These are phyloP conservation scores for Trichopria drosophilae DNA, from an alignment of 2,888 invertebrate genomes.

Conservation along the genomic window DNA sequence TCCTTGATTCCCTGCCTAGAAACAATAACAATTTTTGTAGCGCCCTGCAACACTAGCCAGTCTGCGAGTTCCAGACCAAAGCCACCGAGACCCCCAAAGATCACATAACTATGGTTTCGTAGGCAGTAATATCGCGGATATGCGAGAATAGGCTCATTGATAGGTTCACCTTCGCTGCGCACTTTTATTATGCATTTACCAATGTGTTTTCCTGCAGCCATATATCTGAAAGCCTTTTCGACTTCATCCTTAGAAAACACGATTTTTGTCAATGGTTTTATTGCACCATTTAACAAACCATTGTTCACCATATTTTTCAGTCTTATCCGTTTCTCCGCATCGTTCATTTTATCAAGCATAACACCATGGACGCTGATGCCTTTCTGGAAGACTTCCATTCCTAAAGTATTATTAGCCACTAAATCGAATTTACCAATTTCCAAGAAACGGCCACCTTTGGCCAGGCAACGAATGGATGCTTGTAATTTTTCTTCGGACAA, in stretches of 20 bases:
- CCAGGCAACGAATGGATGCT: conserved; percentile 67
- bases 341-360: no score
- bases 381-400: conserved; percentile 69
- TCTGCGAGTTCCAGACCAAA: no score
- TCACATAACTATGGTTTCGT: conserved; percentile 62
- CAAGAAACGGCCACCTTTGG: conserved; percentile 63
- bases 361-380: conserved; percentile 77
- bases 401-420: no score
- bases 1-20: conserved; percentile 77
- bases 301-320: conserved; percentile 63
- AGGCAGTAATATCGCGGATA: conserved; percentile 60
- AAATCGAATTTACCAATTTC: no score
- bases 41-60: no score
- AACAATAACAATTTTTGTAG: conserved; percentile 73
- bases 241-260: no score
- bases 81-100: conserved; percentile 80
- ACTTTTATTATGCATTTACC: no score
- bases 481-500: no score
- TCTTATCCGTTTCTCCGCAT: conserved; percentile 60
- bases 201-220: no score
- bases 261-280: conserved; percentile 70
- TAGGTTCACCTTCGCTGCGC: conserved; percentile 27
- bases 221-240: no score
- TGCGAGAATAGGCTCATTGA: conserved; percentile 50
- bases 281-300: conserved; percentile 68